Evolutionary conservation across 2,113 vertebrate species (phyloP), one percentile per base, ranked within the genome.

Genomic region (Dunckerocampus dactyliophorus): DNA sequence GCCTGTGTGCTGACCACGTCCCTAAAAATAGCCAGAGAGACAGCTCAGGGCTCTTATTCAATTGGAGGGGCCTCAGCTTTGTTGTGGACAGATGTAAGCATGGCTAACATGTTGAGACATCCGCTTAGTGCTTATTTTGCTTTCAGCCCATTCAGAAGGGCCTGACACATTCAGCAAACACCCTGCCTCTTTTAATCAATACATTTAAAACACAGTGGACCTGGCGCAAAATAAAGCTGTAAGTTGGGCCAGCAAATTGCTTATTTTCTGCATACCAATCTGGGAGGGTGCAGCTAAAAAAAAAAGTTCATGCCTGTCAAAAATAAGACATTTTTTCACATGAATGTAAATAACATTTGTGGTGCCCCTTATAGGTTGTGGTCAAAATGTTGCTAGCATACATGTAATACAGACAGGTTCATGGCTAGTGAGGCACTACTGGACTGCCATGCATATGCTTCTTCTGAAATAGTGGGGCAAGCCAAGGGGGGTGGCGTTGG

Each of bases 21-120:
- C 73, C 83, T 89, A 85, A 88, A 89, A 87, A 87, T 88, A 88
- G 77, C 66, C 64, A 76, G 74, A 67, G 65, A 80, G 80, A 79
- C 84, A 76, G 72, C 74, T 73, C 71, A 15, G 77, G 55, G 31
- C 65, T 67, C 61, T 80, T 64, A 72, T 75, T 82, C 76, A 71
- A 76, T 76, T 64, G 46, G 63, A 70, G 67, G 71, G 39, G 50
- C 20, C 20, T 64, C 57, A 45, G 79, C 70, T 74, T 43, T 62
- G 67, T 67, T 47, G 48, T 43, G 65, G 54, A 59, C 72, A 72
- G 66, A 78, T 69, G 59, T 69, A 72, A 79, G 74, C 28, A 8
- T 43, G 65, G 63, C 70, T n/a, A 71, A 76, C 81, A 71, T 6
- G 77, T 82, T 78, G 81, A 83, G 83, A 68, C 69, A 46, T 74